A percentile compares a stretch with the other conserved stretches of the same genome.
These are phyloP conservation scores for Ceryle rudis DNA, from an alignment of 2,797 vertebrate species.

Conservation along the genomic window DNA sequence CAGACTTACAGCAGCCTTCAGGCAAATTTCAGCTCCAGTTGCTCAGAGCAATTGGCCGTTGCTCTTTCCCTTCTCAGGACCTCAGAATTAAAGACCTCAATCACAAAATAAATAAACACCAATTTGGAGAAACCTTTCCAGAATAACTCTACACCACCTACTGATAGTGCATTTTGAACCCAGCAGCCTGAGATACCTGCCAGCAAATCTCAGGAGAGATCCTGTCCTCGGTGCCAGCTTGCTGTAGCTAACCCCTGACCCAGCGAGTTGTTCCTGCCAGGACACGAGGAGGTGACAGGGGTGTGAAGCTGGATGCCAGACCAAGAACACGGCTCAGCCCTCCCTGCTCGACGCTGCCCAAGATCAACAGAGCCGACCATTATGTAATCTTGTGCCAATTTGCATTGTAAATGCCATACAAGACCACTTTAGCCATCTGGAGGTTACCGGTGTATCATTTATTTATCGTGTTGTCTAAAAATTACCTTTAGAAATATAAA, in stretches of 20 bases:
- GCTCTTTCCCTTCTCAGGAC: neutral
- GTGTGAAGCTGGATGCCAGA: neutral
- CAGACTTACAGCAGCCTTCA: neutral
- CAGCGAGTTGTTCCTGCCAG: neutral
- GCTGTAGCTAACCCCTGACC: neutral
- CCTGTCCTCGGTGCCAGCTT: neutral
- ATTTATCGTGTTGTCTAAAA: conserved; percentile 38
- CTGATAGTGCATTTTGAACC: neutral
- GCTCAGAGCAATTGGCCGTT: neutral
- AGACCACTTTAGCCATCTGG: neutral
- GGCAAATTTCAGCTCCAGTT: neutral
- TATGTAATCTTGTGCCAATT: neutral
- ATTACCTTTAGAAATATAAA: conserved; percentile 56
- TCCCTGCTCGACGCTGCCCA: neutral
- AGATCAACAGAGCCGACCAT: neutral
- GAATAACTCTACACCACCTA: neutral
- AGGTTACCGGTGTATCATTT: neutral
- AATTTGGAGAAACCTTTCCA: neutral
- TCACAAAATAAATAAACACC: neutral
- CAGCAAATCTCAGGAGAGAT: neutral
- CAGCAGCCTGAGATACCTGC: neutral
- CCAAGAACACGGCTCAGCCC: neutral
- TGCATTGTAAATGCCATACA: neutral
- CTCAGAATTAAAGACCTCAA: neutral
- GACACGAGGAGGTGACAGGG: neutral